Evolutionary conservation across 2,888 invertebrate genomes (phyloP), one percentile per base, ranked within the genome.

Genomic region (Tigriopus californicus): DNA sequence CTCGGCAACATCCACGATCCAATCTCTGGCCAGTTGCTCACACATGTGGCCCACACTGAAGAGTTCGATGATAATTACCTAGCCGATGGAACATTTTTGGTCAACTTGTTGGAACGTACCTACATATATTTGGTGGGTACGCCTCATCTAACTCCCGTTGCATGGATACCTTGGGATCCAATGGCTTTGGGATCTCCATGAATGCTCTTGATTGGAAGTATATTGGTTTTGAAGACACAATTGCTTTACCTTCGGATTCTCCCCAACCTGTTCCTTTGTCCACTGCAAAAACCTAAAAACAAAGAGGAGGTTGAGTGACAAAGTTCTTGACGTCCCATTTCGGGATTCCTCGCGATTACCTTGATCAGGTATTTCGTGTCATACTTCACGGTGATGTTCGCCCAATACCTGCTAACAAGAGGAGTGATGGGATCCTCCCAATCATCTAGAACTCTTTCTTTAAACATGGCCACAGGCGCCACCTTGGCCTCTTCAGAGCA

Each of bases 261-360:
- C 52, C 52, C 52, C 52, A 52, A 25, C 52, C 52, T 1, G 52
- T 33, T 6, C 52, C 52, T 52, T 52, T 52, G 4, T 52, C 52
- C 15, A 52, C 33, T 15, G 52, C 52, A 20, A 52, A 52, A 25
- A 52, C 52, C 52, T 52, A 11, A 20, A 18, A 49, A 5, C 3
- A 13, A 51, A 25, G 15, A 46, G 8, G 46, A 20, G 46, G 20
- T 46, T 46, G 15, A 46, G 46, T 46, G 18, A 46, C 8, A 12
- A 42, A 42, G 11, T 42, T 42, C n/a, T 12, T 42, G 11, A 42
- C 42, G 11, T 42, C 11, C n/a, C 11, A 11, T 42, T 12, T 42
- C 42, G n/a, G n/a, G n/a, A 42, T 12, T 42, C 11, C 42, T 12
- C n/a, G 11, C n/a, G 11, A 12, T 52, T 52, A 52, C 52, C 10